Conservation (phyloP, 1,140 invertebrate species). For the Piezodorus guildinii region DNA sequence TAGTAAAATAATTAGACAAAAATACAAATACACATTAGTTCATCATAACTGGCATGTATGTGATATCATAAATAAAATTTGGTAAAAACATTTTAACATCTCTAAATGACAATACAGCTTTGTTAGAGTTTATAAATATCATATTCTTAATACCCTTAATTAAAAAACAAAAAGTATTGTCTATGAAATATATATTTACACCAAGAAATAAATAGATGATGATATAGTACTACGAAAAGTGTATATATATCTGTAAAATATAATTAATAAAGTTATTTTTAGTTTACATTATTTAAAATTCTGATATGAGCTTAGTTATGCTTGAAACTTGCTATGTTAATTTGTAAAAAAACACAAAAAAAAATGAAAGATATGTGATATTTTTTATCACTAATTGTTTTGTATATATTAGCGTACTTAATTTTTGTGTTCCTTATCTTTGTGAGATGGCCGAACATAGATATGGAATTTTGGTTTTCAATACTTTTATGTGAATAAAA, state of each 20-base stretch:
- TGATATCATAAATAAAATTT: background rate
- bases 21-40: no score
- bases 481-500: background rate
- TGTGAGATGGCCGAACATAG: background rate
- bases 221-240: background rate
- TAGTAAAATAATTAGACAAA: no score
- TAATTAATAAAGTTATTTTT: conserved; percentile 1
- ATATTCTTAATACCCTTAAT: no score
- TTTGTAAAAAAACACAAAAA: background rate
- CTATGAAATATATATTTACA: background rate
- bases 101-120: conserved; percentile 11
- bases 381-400: conserved; percentile 2
- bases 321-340: background rate
- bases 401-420: conserved; percentile 11
- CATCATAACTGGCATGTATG: background rate
- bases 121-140: background rate
- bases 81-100: background rate
- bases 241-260: conserved; percentile 11
- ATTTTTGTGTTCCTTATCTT: conserved; percentile 2
- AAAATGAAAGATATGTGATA: background rate
- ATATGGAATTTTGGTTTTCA: background rate
- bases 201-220: background rate
- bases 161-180: background rate
- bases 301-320: conserved; percentile 5
- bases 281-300: conserved; percentile 1